phyloP scores from a whole-genome alignment of 2,888 invertebrate genomes.

The Sphaerophoria rueppellii region DNA sequence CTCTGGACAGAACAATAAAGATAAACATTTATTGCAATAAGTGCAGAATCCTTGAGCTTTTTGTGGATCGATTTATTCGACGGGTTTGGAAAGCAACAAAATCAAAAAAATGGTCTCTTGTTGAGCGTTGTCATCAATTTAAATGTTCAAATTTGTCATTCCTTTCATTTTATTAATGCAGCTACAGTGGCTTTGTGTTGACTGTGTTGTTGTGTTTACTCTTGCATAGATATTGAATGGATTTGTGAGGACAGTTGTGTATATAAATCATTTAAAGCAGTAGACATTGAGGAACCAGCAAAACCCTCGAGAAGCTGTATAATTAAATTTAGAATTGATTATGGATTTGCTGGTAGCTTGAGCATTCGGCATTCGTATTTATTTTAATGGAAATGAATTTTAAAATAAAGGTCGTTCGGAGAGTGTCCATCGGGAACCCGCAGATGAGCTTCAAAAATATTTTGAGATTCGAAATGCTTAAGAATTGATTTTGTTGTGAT shows the following conservation, averaged over 20 bases:
- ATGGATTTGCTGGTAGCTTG: slow-evolving; percentile 6
- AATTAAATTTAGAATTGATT: slow-evolving; percentile 23
- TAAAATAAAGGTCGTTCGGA: background rate
- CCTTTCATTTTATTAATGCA: slow-evolving; percentile 17
- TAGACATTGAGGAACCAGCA: slow-evolving; percentile 7
- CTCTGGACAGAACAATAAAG: slow-evolving; percentile 32
- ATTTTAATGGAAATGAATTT: background rate
- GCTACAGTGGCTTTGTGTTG: background rate
- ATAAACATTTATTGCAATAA: slow-evolving; percentile 33
- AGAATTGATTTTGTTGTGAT: too few species aligned
- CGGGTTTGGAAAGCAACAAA: background rate
- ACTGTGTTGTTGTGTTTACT: slow-evolving; percentile 13
- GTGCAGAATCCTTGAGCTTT: slow-evolving; percentile 12
- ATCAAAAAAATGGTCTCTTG: slow-evolving; percentile 14
- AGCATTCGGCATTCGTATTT: slow-evolving; percentile 8
- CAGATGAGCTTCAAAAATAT: too few species aligned
- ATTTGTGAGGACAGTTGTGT: slow-evolving; percentile 11
- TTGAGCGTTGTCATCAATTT: slow-evolving; percentile 37
- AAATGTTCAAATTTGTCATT: slow-evolving; percentile 42
- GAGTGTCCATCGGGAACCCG: background rate
- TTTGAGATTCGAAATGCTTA: too few species aligned
- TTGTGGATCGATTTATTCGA: slow-evolving; percentile 28
- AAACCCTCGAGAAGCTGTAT: background rate
- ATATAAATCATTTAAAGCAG: slow-evolving; percentile 10
- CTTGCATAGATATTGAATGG: background rate